Percentiles rank a stretch among this genome's conserved stretches.
Conservation (phyloP, 2,113 vertebrate genomes). For the Motacilla tschutschensis region DNA sequence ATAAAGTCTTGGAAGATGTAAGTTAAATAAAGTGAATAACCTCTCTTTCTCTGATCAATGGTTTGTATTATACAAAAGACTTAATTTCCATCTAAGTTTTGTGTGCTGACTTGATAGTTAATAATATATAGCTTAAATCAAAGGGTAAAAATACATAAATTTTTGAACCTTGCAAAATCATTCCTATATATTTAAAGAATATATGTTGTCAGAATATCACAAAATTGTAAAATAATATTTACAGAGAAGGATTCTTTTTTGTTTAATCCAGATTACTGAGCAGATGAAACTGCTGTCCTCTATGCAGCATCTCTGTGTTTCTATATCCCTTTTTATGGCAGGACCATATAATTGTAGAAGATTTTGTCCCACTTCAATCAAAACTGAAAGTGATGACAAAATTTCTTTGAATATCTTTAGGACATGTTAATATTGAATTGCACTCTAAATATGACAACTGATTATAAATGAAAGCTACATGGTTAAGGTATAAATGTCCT, state of each 20-base stretch:
- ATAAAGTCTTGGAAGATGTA: neutral
- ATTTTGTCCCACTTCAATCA: neutral
- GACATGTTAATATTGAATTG: neutral
- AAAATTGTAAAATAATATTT: neutral
- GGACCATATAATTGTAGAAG: neutral
- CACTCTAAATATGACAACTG: neutral
- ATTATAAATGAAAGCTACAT: neutral
- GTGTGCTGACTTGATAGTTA: neutral
- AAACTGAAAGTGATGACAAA: neutral
- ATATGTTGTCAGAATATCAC: neutral
- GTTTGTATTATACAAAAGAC: neutral
- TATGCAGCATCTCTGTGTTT: neutral
- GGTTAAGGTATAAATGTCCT: neutral
- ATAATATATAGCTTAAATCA: neutral
- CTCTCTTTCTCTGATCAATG: neutral
- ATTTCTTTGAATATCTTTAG: neutral
- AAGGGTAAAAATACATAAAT: neutral
- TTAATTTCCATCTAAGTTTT: neutral
- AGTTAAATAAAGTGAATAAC: neutral
- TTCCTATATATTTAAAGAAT: neutral
- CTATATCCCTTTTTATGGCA: neutral
- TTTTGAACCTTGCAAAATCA: neutral
- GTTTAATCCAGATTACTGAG: neutral
- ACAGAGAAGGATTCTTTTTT: neutral
- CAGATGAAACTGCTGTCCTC: neutral